Percentiles rank a stretch among this genome's conserved stretches.
These are phyloP conservation scores for Salvelinus namaycush DNA, from an alignment of 2,113 vertebrate species.

Conservation along the genomic window DNA sequence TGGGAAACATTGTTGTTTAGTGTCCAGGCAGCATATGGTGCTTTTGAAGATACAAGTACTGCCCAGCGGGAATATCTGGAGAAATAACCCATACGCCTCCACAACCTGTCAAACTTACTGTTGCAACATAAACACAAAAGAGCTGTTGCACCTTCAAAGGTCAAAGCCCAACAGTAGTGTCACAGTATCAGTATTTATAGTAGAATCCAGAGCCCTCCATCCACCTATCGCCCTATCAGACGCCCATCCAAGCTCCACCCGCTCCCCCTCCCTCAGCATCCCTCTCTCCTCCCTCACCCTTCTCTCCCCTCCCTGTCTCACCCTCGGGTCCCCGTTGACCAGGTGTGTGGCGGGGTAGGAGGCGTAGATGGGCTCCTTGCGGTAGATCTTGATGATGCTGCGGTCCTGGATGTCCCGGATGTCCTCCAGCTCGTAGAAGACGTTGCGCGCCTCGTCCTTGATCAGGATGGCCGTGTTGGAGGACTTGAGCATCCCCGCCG, in stretches of 20 bases:
- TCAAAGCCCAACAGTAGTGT: too few relatives aligned
- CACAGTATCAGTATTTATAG: too few relatives aligned
- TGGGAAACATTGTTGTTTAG: conserved; percentile 51
- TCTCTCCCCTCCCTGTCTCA: conserved; percentile 55
- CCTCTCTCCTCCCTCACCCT: background rate
- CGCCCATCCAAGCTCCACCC: background rate
- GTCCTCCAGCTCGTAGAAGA: conserved; percentile 98
- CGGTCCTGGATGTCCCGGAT: conserved; percentile 97
- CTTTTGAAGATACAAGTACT: conserved; percentile 60
- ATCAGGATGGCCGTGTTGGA: conserved; percentile 97
- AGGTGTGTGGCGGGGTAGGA: conserved; percentile 92
- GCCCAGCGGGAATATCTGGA: conserved; percentile 60
- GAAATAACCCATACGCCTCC: conserved; percentile 41
- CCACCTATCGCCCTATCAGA: background rate
- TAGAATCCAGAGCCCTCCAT: background rate
- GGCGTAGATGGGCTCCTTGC: conserved; percentile 95
- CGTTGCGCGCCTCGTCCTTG: conserved; percentile 95
- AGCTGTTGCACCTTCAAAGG: too few relatives aligned
- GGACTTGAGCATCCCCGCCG: conserved; percentile 96
- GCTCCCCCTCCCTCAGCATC: background rate
- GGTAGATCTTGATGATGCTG: conserved; percentile 97
- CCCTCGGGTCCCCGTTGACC: conserved; percentile 95
- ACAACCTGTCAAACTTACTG: conserved; percentile 47
- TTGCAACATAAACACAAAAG: conserved; percentile 11
- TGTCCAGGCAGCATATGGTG: conserved; percentile 67